Evolutionary conservation across 2,888 invertebrate species (phyloP).

Genomic region (Kuschelorhynchus macadamiae): DNA sequence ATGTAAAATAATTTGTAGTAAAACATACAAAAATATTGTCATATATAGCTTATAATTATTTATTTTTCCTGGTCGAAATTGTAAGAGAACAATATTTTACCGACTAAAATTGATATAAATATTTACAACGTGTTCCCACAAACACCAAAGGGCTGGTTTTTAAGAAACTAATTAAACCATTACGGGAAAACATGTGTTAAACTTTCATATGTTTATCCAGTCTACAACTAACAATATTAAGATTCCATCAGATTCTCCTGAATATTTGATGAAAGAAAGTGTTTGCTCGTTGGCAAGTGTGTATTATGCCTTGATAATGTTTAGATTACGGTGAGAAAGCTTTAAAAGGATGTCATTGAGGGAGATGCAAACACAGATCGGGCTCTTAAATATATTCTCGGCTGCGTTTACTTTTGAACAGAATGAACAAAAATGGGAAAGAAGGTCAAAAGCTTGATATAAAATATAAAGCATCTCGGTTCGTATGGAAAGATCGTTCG

Average conservation of each 20-base stretch:
- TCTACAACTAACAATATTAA: constrained; percentile 45
- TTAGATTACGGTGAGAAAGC: constrained; percentile 46
- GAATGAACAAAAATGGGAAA: constrained; percentile 37
- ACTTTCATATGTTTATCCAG: constrained; percentile 12
- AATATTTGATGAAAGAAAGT: constrained; percentile 49
- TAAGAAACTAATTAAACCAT: constrained; percentile 2
- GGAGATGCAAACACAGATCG: constrained; percentile 50
- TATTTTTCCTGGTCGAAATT: no score
- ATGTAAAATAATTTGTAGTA: no score
- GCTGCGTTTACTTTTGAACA: constrained; percentile 31
- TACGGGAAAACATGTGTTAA: constrained; percentile 12
- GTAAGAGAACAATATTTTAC: no score
- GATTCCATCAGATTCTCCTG: constrained; percentile 48
- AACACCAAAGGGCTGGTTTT: no score
- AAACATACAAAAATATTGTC: no score
- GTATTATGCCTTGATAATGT: constrained; percentile 50
- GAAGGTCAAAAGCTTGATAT: constrained; percentile 25
- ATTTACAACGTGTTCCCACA: no score
- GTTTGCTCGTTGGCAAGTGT: constrained; percentile 47
- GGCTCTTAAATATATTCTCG: constrained; percentile 44
- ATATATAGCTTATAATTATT: no score
- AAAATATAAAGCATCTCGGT: constrained; percentile 20
- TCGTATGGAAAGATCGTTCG: background rate
- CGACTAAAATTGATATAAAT: no score
- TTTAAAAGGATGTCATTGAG: constrained; percentile 49